Base-by-base conservation (phyloP, 92 coral and sea anemone species). In the Meandrina meandrites region DNA sequence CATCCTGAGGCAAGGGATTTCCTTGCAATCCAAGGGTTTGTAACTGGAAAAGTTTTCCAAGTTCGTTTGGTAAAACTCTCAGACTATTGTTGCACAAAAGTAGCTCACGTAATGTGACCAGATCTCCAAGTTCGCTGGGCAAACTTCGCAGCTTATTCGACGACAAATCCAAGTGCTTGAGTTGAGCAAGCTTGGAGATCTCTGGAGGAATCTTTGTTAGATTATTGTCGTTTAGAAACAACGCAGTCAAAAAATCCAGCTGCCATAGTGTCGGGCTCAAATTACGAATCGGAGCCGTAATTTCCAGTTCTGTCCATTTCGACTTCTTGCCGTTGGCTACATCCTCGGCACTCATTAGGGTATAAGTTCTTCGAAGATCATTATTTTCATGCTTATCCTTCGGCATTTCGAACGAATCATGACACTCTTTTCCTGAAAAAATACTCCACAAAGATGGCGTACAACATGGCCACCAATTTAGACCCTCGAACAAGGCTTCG, bases 61-160 rank as follows among this genome's bases (percentile, higher is more conserved):
- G 96, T 91, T 97, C 99, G 89, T 97, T 96, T 69, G 99, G 99
- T 92, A 97, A 89, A 87, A 75, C 89, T 86, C 98, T 93, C 36
- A 97, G 94, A 84, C 78, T 94, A 92, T 97, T 97, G 89, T 97
- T 97, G 99, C 98, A 89, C 57, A 97, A 89, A 90, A 93, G 95
- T 31, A 97, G 94, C 93, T 97, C 99, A 90, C 97, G 98, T 89
- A 97, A 93, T 94, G 96, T 97, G 99, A 97, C 96, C 93, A 97
- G 91, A 94, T 97, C 99, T 90, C 99, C 99, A 62, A 97, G 96
- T 95, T 97, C 99, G 77, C 94, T 95, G 54, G 99, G 99, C 95
- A 97, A 94, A 90, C 97, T 95, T 92, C 99, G 95, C 75, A 97
- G 91, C 91, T 97, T 97, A 89, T 97, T 97, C 80, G 94, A 95